Conservation (phyloP, 1,140 invertebrate species). For the Teleopsis dalmanni region DNA sequence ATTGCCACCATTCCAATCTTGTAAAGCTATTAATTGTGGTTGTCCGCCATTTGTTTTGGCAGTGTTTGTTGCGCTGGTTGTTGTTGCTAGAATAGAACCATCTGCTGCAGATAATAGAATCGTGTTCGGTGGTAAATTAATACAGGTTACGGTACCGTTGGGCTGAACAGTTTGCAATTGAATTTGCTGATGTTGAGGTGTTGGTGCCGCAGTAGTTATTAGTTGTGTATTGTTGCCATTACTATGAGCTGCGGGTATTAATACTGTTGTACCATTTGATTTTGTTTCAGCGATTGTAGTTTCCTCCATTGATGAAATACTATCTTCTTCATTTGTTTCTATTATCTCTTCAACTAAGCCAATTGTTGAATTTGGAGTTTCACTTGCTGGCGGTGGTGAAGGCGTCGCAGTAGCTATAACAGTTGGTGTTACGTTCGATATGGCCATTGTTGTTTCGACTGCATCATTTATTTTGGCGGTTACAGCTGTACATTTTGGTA, state of each 20-base stretch:
- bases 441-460: background rate
- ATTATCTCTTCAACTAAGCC: conserved; percentile 38
- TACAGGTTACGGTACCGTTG: conserved; percentile 37
- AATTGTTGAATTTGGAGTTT: conserved; percentile 17
- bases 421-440: background rate
- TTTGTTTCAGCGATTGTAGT: background rate
- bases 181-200: conserved; percentile 16
- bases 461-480: conserved; percentile 21
- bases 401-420: conserved; percentile 25
- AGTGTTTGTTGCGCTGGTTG: conserved; percentile 22
- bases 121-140: conserved; percentile 36
- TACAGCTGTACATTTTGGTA: conserved; percentile 37
- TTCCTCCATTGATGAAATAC: conserved; percentile 4
- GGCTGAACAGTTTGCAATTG: conserved; percentile 36
- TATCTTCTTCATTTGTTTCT: conserved; percentile 15
- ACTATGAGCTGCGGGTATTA: background rate
- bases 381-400: conserved; percentile 20
- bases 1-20: conserved; percentile 19
- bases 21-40: conserved; percentile 25
- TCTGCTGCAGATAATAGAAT: conserved; percentile 35
- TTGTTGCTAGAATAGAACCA: conserved; percentile 30
- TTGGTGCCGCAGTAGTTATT: conserved; percentile 12
- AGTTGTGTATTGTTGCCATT: conserved; percentile 7
- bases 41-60: conserved; percentile 1
- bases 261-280: background rate